Conservation (phyloP, 2,113 vertebrate species). For the Kryptolebias marmoratus region DNA sequence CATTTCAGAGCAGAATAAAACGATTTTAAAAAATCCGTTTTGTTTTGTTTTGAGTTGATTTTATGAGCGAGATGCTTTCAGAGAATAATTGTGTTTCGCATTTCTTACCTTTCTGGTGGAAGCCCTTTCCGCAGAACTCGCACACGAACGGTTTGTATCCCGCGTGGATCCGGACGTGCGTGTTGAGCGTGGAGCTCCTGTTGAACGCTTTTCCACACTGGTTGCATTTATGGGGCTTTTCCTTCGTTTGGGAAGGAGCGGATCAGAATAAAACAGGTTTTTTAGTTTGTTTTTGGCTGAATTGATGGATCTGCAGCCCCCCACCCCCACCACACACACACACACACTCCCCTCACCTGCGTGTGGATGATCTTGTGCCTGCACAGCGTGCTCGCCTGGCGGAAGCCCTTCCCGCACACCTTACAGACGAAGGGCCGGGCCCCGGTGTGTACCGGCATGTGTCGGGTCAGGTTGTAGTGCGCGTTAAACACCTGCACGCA, state of each 20-base stretch:
- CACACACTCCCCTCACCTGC: constrained; percentile 80
- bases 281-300: too few relatives aligned
- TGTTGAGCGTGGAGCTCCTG: constrained; percentile 97
- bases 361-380: constrained; percentile 98
- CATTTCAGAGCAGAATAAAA: too few relatives aligned
- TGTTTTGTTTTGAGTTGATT: too few relatives aligned
- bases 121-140: constrained; percentile 98
- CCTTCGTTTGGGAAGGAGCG: constrained; percentile 70
- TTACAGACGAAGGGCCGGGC: constrained; percentile 98
- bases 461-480: constrained; percentile 97
- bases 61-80: too few relatives aligned
- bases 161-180: constrained; percentile 96
- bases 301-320: neutral
- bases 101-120: constrained; percentile 96
- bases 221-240: constrained; percentile 98
- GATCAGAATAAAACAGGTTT: too few relatives aligned
- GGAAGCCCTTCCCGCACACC: constrained; percentile 96
- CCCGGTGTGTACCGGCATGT: constrained; percentile 98
- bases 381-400: constrained; percentile 96
- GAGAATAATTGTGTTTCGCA: constrained; percentile 49
- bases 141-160: constrained; percentile 99
- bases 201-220: constrained; percentile 99
- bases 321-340: too few relatives aligned
- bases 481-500: constrained; percentile 89
- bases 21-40: too few relatives aligned